Evolutionary conservation across 1,140 invertebrate genomes (phyloP).

Genomic region (Trichogramma pretiosum): DNA sequence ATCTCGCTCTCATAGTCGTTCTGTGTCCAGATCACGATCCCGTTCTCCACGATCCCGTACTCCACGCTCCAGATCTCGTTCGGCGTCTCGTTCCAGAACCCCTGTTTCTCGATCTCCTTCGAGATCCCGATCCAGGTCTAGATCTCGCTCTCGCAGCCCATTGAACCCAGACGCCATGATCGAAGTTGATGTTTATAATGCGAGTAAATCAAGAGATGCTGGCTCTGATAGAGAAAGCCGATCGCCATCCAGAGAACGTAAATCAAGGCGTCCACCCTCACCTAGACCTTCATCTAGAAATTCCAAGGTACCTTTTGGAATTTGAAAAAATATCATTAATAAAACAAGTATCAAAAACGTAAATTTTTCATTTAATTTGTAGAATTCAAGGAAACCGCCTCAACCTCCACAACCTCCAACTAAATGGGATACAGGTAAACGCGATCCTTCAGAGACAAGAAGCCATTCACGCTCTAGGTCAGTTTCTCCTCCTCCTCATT

Average conservation of each 20-base stretch:
- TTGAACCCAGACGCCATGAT: not conserved
- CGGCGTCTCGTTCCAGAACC: not conserved
- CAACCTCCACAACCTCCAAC: no score
- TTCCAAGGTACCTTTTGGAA: no score
- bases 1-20: constrained; percentile 8
- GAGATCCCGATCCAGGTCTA: constrained; percentile 4
- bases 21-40: constrained; percentile 8
- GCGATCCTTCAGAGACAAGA: no score
- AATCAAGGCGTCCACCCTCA: constrained; percentile 12
- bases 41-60: not conserved
- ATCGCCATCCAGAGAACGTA: constrained; percentile 7
- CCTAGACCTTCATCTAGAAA: no score
- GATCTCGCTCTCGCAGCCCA: constrained; percentile 12
- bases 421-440: no score
- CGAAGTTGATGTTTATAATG: constrained; percentile 3
- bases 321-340: no score
- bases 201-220: constrained; percentile 3
- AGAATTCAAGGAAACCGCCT: no score
- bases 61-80: not conserved
- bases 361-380: no score
- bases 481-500: no score
- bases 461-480: no score
- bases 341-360: not conserved
- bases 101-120: not conserved
- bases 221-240: not conserved